Percentiles rank a stretch among this genome's conserved stretches.
These are phyloP conservation scores for Xenopus borealis DNA, from an alignment of 2,113 vertebrate species.

Conservation along the genomic window DNA sequence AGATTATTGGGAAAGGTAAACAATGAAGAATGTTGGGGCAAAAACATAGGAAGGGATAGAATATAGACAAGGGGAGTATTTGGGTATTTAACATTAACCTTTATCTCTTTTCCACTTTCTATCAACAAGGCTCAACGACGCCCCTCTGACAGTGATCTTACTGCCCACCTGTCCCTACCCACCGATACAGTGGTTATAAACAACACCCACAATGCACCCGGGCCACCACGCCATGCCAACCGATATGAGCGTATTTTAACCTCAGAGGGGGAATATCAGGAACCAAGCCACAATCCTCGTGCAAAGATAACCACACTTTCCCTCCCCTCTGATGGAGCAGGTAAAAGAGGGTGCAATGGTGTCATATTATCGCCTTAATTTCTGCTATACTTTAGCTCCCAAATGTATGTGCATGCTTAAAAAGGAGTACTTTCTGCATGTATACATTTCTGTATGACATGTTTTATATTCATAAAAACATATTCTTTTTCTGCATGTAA, in stretches of 20 bases:
- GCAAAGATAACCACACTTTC: slow-evolving; percentile 67
- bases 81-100: too few relatives aligned
- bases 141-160: slow-evolving; percentile 81
- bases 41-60: too few relatives aligned
- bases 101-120: not conserved
- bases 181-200: slow-evolving; percentile 89
- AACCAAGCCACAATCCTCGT: slow-evolving; percentile 72
- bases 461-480: not conserved
- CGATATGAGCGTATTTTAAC: slow-evolving; percentile 84
- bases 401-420: slow-evolving; percentile 7
- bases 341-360: slow-evolving; percentile 52
- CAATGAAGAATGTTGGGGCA: too few relatives aligned
- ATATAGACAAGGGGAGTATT: too few relatives aligned
- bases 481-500: too few relatives aligned
- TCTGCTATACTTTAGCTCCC: too few relatives aligned
- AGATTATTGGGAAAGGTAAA: slow-evolving; percentile 84
- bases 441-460: not conserved
- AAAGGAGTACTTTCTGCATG: not conserved
- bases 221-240: slow-evolving; percentile 62
- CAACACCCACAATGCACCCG: slow-evolving; percentile 70
- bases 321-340: slow-evolving; percentile 67
- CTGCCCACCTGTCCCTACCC: slow-evolving; percentile 83
- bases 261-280: slow-evolving; percentile 77
- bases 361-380: too few relatives aligned
- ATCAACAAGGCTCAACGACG: slow-evolving; percentile 75